Evolutionary conservation across 2,797 vertebrate species (phyloP).

Genomic region (Pipistrellus kuhlii): DNA sequence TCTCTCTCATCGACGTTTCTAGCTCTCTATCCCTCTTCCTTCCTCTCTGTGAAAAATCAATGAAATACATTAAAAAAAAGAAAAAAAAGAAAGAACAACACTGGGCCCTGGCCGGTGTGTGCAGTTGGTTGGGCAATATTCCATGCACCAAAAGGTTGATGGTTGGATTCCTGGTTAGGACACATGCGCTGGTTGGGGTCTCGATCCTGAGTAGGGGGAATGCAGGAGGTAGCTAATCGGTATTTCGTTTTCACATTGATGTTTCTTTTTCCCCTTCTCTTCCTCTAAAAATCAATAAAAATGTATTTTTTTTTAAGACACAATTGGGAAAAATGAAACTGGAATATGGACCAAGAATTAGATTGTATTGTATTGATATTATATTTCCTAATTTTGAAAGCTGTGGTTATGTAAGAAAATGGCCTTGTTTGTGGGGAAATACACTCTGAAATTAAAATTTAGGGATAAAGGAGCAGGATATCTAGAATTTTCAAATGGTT

Average conservation of each 20-base stretch:
- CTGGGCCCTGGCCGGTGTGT: not conserved
- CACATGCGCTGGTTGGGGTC: not conserved
- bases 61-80: no score
- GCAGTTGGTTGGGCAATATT: not conserved
- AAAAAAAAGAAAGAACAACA: no score
- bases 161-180: not conserved
- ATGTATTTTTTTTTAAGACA: not conserved
- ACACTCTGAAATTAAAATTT: not conserved
- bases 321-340: not conserved
- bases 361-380: not conserved
- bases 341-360: not conserved
- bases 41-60: no score
- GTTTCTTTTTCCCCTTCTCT: not conserved
- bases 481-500: not conserved
- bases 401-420: not conserved
- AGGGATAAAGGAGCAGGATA: not conserved
- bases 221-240: not conserved
- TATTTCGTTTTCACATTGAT: not conserved
- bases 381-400: not conserved
- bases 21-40: no score
- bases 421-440: not conserved
- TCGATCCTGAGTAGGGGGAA: not conserved
- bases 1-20: no score
- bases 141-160: not conserved
- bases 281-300: not conserved